Evolutionary conservation across 1,140 invertebrate species (phyloP), one percentile per base, ranked within the genome.

Genomic region (Nephila pilipes): DNA sequence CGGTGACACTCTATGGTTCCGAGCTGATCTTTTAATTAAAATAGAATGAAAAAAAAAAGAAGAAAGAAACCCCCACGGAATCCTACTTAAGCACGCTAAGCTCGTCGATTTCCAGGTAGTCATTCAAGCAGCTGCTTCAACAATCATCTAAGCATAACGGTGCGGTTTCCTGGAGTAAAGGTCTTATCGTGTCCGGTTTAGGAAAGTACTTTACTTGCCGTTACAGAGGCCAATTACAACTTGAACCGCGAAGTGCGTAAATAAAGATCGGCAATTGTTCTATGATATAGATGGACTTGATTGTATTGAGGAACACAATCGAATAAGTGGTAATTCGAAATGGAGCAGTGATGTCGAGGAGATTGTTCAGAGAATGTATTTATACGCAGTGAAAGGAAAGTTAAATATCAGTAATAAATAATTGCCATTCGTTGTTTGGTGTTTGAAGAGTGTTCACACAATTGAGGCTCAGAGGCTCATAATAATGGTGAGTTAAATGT

Each of bases 61-160:
- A 18, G 38, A n/a, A 14, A 54, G 54, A 83, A 54, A 14, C 38
- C 22, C 80, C 54, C 20, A 83, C 80, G 46, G 38, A 54, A 75
- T 75, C 69, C 29, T 32, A 75, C 32, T 32, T 36, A 12, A 32
- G 32, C 69, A 75, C 69, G 83, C 83, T 32, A 85, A 29, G 55
- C 29, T 85, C 83, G 54, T n/a, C 29, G 83, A 60, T 60, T 58
- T 85, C 54, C 25, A 38, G 38, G 85, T 69, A 88, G n/a, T 69
- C 32, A 88, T 22, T 20, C 20, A 88, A 88, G 60, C 85, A 88
- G 85, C 85, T 88, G 85, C 57, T 46, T 38, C 85, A 36, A 88
- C 85, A 88, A 69, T 54, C 85, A 88, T 25, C 22, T 69, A 88
- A 88, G 85, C 85, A 88, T 63, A 88, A 88, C 85, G 85, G 83